A percentile compares a stretch with the other conserved stretches of the same genome.
phyloP scores from a whole-genome alignment of 2,797 vertebrate genomes.

The Echiichthys vipera region DNA sequence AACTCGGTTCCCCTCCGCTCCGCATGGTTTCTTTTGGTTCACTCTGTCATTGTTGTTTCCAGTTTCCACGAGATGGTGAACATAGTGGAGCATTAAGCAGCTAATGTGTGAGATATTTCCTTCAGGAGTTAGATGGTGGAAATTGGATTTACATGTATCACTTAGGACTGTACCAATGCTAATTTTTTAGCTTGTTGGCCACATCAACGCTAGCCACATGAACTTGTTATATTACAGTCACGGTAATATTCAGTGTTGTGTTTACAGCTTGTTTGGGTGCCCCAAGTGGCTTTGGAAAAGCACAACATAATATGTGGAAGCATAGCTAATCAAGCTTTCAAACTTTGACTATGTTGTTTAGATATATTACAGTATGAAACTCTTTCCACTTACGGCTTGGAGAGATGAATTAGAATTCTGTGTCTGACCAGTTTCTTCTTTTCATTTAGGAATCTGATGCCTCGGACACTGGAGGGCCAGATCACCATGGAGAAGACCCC shows the following conservation, averaged over 20 bases:
- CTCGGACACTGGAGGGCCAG: constrained; percentile 92
- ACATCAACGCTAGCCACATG: no score
- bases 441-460: constrained; percentile 91
- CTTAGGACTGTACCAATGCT: background rate
- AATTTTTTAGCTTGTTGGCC: no score
- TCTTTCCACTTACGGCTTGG: background rate
- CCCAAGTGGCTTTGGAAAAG: background rate
- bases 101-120: background rate
- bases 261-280: background rate
- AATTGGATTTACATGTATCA: background rate
- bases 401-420: background rate
- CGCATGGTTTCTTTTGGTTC: background rate
- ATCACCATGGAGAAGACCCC: constrained; percentile 98
- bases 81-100: background rate
- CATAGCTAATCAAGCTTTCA: background rate
- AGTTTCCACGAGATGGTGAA: background rate
- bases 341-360: background rate
- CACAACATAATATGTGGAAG: background rate
- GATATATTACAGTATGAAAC: background rate
- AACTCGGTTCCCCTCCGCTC: background rate
- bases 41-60: no score
- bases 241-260: background rate
- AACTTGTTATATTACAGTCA: background rate
- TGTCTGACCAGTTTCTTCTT: constrained; percentile 23
- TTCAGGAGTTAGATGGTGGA: background rate